Evolutionary conservation across 2,797 vertebrate species (phyloP), one percentile per base, ranked within the genome.

Genomic region (Neosalanx taihuensis): DNA sequence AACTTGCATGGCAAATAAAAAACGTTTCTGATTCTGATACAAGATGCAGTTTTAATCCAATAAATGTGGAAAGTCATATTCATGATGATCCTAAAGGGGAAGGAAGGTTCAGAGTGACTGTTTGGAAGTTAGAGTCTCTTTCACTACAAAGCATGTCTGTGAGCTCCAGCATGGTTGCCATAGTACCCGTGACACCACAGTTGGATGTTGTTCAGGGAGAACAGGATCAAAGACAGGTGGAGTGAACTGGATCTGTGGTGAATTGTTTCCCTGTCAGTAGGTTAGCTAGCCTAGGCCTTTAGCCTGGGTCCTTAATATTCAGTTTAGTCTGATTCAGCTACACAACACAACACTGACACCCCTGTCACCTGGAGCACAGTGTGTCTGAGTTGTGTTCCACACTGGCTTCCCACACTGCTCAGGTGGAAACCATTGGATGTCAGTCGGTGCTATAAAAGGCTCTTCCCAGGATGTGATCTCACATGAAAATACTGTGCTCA

Each of bases 141-240:
- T 78, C 72, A 87, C 74, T 73, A 72, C 64, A 60, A 53, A 80
- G 76, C 79, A 69, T 87, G 83, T 86, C 84, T 90, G 70, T 82
- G 67, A 83, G 84, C 79, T 80, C 81, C 79, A 58, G 72, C 53
- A 69, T 78, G 78, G 90, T 93, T 93, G 84, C 86, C 75, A 84
- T 89, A 89, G 86, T 65, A 67, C 68, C 72, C 64, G 15, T 17
- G 81, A 80, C 80, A 73, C 4, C 33, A 77, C 70, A 67, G 61
- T 78, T 84, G 82, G 78, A 75, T 79, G 71, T 74, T 76, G 41
- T 46, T 57, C 60, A 63, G 35, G 70, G 68, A 78, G 76, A 78
- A 74, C 41, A 46, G 72, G 74, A 71, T 33, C 29, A 68, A 67
- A 72, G 76, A 46, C 9, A 75, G 81, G 79, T 82, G 73, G 71